phyloP scores from a whole-genome alignment of 2,888 invertebrate species.

The Dasysyrphus tricinctus region DNA sequence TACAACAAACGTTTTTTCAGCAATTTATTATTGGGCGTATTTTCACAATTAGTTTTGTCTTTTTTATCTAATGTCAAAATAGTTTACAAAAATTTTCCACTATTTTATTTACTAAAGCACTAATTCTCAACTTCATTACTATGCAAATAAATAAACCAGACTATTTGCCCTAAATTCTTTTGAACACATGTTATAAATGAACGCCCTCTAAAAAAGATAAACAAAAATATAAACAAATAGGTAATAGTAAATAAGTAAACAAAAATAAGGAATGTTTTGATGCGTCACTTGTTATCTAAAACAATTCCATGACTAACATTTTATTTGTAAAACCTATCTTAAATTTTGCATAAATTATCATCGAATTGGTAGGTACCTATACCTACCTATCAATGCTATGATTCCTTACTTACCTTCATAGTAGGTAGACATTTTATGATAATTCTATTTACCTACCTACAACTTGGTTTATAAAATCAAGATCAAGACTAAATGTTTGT shows the following conservation, averaged over 20 bases:
- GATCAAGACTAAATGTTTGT: too few species aligned
- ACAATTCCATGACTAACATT: background rate
- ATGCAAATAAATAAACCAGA: background rate
- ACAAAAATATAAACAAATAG: background rate
- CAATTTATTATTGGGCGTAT: too few species aligned
- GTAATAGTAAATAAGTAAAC: background rate
- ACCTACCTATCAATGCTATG: too few species aligned
- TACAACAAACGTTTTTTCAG: too few species aligned
- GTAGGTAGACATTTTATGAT: too few species aligned
- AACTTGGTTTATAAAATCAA: too few species aligned
- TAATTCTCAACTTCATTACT: too few species aligned
- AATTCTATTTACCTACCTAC: too few species aligned
- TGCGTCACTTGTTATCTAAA: background rate
- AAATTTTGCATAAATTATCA: too few species aligned
- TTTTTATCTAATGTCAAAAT: background rate
- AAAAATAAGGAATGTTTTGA: background rate
- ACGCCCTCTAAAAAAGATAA: conserved; percentile 1
- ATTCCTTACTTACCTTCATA: too few species aligned
- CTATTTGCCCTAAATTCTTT: background rate
- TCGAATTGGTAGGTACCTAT: too few species aligned
- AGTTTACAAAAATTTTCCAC: background rate
- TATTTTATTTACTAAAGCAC: background rate
- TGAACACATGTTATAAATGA: background rate
- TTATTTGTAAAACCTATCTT: background rate
- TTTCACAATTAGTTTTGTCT: too few species aligned